phyloP scores from a whole-genome alignment of 2,113 vertebrate genomes.

The Furnarius figulus region DNA sequence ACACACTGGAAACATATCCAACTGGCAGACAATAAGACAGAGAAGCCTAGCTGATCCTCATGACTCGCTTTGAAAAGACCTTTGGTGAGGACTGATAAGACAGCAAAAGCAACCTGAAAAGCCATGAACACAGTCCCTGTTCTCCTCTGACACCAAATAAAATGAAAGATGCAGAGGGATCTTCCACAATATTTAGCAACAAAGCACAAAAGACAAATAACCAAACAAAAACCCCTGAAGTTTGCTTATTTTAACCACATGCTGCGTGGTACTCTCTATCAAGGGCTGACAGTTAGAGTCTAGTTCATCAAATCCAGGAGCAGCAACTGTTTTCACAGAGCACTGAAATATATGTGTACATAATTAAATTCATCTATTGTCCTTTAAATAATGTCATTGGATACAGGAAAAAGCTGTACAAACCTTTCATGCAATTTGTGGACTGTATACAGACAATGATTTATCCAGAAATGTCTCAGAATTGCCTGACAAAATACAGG shows the following conservation, averaged over 20 bases:
- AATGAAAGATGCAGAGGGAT: neutral
- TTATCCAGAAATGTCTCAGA: neutral
- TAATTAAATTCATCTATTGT: neutral
- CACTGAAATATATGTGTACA: neutral
- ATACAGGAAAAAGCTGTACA: neutral
- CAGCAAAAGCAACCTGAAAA: neutral
- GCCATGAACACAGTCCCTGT: neutral
- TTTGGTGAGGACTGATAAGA: neutral
- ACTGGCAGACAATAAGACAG: neutral
- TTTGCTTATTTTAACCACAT: neutral
- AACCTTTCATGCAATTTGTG: neutral
- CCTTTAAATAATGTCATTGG: neutral
- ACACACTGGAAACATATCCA: neutral
- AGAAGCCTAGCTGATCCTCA: neutral
- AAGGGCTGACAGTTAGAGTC: neutral
- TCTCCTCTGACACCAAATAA: neutral
- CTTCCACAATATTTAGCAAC: neutral
- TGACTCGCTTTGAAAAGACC: neutral
- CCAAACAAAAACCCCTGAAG: neutral
- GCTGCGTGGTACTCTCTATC: neutral
- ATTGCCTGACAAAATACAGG: neutral
- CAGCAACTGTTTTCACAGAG: neutral
- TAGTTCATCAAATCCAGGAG: neutral
- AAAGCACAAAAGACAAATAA: neutral
- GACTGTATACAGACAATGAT: neutral